These are phyloP conservation scores for Conger conger DNA, from an alignment of 2,113 vertebrate species.

Conservation along the genomic window DNA sequence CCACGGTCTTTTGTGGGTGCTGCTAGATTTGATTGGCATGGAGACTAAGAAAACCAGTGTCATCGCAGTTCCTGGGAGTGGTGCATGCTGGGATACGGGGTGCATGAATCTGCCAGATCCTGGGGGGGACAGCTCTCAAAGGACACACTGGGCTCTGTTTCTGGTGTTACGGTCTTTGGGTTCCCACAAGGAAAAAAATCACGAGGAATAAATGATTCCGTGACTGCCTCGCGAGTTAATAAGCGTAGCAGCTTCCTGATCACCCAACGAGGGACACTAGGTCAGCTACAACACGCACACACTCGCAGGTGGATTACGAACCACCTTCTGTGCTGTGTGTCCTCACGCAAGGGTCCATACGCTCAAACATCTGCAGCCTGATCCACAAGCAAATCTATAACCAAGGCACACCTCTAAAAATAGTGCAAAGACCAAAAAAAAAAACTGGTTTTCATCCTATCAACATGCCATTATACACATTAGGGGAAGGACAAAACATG, in stretches of 20 bases:
- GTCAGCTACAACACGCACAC: not conserved
- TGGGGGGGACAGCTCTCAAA: not conserved
- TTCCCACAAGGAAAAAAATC: not conserved
- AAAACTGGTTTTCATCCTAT: not conserved
- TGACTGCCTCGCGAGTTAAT: not conserved
- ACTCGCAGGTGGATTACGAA: not conserved
- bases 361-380: not conserved
- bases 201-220: not conserved
- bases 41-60: not conserved
- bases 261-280: not conserved
- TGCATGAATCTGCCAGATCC: not conserved
- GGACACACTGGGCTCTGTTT: not conserved
- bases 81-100: not conserved
- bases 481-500: not conserved
- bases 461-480: not conserved
- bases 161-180: not conserved
- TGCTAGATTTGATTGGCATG: not conserved
- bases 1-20: not conserved
- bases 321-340: not conserved
- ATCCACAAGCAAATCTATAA: not conserved
- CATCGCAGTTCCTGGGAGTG: not conserved
- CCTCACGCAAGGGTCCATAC: not conserved
- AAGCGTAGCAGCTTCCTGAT: not conserved
- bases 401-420: not conserved
- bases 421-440: not conserved